Evolutionary conservation across 2,888 invertebrate genomes (phyloP), one percentile per base, ranked within the genome.

Genomic region (Drosophila imparisetae): DNA sequence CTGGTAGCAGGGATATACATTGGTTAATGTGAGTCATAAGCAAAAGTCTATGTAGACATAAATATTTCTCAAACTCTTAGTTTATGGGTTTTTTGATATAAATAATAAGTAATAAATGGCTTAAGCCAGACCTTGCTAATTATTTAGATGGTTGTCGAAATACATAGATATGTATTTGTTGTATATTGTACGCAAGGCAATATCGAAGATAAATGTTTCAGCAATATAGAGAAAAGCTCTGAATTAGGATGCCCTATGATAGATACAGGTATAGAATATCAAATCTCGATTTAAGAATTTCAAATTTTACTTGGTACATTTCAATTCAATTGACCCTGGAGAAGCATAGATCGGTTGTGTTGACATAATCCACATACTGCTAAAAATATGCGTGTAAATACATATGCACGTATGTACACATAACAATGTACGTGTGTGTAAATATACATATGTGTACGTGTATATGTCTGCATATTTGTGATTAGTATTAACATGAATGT

Each of bases 381-480:
- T 66, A 48, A 30, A 53, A 53, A 27, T 38, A 32, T 45, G 68
- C 48, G 32, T 55, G 57, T 36, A 34, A 57, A 66, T 52, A 40
- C 50, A 62, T 62, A 49, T 55, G 53, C 69, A 69, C 61, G 59
- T 64, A 54, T 67, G 53, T 65, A 63, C 72, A 75, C 62, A 70
- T 58, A 57, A 21, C 45, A 48, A 59, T 63, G 61, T 66, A 78
- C 58, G 50, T 48, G 53, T 61, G 34, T 75, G 55, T 61, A 66
- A 58, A 65, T 66, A 70, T 69, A 66, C 71, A 69, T 64, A 34
- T 69, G 30, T 61, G 52, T 49, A 55, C 40, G 67, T 66, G 66
- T 42, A 67, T 54, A 62, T 79, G 66, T 73, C 68, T 59, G 59
- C 73, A 58, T 67, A 64, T 69, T 66, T 75, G 75, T 78, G 78